Percentiles rank a stretch among this genome's conserved stretches.
Conservation (phyloP, 2,888 invertebrate genomes). For the Phanerotoma sp. region DNA sequence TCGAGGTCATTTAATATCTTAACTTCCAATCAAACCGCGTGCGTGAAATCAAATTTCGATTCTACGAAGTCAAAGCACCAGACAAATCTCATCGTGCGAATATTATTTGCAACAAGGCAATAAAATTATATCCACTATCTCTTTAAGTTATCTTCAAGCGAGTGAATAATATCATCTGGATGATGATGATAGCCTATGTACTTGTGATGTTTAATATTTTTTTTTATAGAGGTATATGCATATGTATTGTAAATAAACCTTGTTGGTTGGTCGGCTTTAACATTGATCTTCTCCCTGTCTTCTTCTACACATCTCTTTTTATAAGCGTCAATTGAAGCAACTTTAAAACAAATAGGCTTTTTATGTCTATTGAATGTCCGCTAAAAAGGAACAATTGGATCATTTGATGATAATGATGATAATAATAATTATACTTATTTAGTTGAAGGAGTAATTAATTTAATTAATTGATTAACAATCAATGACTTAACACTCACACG, state of each 20-base stretch:
- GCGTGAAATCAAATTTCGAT: not conserved
- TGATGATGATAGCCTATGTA: not conserved
- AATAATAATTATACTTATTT: slow-evolving; percentile 20
- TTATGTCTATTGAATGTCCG: slow-evolving; percentile 14
- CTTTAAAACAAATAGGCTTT: slow-evolving; percentile 16
- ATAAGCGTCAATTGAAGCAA: slow-evolving; percentile 23
- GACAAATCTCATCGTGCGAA: not conserved
- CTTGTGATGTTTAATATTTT: not conserved
- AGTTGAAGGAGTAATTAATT: slow-evolving; percentile 34
- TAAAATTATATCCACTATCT: slow-evolving; percentile 9
- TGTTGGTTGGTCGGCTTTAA: slow-evolving; percentile 19
- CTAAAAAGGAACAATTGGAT: slow-evolving; percentile 16
- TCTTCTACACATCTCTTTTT: not conserved
- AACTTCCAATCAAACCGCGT: slow-evolving; percentile 5
- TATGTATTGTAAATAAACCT: slow-evolving; percentile 7
- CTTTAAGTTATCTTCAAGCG: not conserved
- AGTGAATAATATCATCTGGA: slow-evolving; percentile 5
- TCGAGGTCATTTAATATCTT: not conserved
- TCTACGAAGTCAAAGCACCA: not conserved
- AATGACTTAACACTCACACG: slow-evolving; percentile 40
- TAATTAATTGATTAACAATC: slow-evolving; percentile 37
- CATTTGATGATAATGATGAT: slow-evolving; percentile 19
- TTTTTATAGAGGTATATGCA: not conserved
- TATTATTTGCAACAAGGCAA: slow-evolving; percentile 1
- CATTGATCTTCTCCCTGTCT: slow-evolving; percentile 16